phyloP scores from a whole-genome alignment of 2,797 vertebrate species.

The Apodemus agrarius region DNA sequence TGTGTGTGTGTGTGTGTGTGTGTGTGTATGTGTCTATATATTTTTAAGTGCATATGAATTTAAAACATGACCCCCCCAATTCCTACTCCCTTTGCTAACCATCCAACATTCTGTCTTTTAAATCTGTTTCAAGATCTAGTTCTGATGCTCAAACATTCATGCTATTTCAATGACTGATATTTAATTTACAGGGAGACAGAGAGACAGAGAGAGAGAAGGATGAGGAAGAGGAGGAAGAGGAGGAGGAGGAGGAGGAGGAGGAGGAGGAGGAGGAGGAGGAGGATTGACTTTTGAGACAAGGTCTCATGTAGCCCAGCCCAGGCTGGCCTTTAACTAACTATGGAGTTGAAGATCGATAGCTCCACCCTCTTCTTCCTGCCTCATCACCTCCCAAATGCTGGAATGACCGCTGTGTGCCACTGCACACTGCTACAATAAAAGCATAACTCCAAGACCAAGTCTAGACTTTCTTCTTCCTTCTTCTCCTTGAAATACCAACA shows the following conservation, averaged over 20 bases:
- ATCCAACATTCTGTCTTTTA: neutral
- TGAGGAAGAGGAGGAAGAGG: no score
- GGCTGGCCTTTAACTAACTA: neutral
- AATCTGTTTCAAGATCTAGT: neutral
- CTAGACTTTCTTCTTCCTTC: neutral
- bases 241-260: no score
- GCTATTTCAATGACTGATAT: neutral
- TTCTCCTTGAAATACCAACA: neutral
- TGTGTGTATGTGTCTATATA: neutral
- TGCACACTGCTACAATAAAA: neutral
- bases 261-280: no score
- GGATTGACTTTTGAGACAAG: neutral
- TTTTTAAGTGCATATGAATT: no score
- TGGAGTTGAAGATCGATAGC: neutral
- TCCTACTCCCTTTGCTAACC: neutral
- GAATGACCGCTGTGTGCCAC: neutral
- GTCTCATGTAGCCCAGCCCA: neutral
- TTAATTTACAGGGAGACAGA: neutral
- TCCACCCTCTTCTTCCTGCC: neutral
- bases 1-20: no score
- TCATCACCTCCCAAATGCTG: neutral
- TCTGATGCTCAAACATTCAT: neutral
- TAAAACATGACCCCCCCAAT: neutral
- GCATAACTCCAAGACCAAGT: neutral
- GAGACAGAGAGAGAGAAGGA: no score